Percentiles rank a stretch among this genome's conserved stretches.
phyloP scores from a whole-genome alignment of 2,797 vertebrate genomes.

The Dipus sagitta region DNA sequence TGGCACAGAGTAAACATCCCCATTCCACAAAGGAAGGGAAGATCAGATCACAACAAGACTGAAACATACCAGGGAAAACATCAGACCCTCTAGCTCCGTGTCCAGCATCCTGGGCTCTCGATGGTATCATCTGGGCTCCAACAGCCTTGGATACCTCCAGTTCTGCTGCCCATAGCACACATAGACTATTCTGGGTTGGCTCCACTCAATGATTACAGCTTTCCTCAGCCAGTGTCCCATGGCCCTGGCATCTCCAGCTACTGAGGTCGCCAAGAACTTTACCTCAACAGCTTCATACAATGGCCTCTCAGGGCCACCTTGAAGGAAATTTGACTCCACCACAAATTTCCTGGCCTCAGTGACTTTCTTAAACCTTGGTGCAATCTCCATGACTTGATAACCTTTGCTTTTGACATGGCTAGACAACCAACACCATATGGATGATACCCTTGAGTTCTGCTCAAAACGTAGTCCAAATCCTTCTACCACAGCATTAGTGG shows the following conservation, averaged over 20 bases:
- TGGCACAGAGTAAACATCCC: background rate
- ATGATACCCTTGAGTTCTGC: too few relatives aligned
- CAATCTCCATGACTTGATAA: background rate
- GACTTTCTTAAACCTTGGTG: background rate
- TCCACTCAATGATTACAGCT: too few relatives aligned
- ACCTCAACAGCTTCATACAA: background rate
- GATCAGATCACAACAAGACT: background rate
- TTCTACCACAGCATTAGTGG: background rate
- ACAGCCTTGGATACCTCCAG: background rate
- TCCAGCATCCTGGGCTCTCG: background rate
- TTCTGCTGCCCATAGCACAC: too few relatives aligned
- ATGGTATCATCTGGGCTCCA: background rate
- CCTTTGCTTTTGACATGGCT: background rate
- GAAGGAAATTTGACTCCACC: background rate
- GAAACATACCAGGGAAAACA: background rate
- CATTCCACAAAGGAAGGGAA: background rate
- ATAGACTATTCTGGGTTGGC: background rate
- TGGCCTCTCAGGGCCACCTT: background rate
- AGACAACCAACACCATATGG: background rate
- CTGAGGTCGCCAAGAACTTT: background rate
- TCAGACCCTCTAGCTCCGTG: background rate
- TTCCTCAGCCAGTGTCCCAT: background rate
- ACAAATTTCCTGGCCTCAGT: background rate
- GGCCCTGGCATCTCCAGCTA: background rate
- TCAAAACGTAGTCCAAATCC: background rate